Conservation (phyloP, 2,113 vertebrate species). For the Ploceus nigricollis region DNA sequence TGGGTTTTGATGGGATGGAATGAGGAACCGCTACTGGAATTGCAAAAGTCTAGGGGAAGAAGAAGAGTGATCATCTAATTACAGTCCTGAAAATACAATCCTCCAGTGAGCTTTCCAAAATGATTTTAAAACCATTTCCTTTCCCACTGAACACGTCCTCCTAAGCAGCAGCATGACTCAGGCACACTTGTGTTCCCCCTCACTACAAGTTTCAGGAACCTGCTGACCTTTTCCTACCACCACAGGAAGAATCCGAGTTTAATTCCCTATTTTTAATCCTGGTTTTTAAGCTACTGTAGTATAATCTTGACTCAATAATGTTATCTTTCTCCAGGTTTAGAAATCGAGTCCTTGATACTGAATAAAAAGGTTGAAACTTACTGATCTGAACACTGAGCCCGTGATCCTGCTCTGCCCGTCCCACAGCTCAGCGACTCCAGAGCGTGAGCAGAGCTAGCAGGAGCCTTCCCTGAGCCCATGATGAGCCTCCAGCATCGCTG, state of each 20-base stretch:
- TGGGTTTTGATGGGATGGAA: slow-evolving; percentile 94
- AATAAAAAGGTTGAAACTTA: slow-evolving; percentile 66
- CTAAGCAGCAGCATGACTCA: neutral
- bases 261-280: neutral
- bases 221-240: neutral
- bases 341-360: slow-evolving; percentile 11
- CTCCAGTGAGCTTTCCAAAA: neutral
- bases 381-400: slow-evolving; percentile 32
- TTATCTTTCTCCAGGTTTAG: neutral
- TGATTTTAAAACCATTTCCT: neutral
- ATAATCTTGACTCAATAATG: neutral
- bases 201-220: neutral
- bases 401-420: slow-evolving; percentile 43
- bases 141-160: neutral
- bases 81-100: neutral
- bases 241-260: neutral
- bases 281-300: neutral
- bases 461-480: slow-evolving; percentile 41
- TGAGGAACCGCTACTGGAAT: slow-evolving; percentile 82
- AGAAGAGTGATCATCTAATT: neutral
- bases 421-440: slow-evolving; percentile 11
- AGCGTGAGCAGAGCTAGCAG: slow-evolving; percentile 16
- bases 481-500: neutral
- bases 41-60: slow-evolving; percentile 82
- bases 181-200: neutral